Base-by-base conservation (phyloP, 2,113 vertebrate genomes). In the Microcebus murinus region DNA sequence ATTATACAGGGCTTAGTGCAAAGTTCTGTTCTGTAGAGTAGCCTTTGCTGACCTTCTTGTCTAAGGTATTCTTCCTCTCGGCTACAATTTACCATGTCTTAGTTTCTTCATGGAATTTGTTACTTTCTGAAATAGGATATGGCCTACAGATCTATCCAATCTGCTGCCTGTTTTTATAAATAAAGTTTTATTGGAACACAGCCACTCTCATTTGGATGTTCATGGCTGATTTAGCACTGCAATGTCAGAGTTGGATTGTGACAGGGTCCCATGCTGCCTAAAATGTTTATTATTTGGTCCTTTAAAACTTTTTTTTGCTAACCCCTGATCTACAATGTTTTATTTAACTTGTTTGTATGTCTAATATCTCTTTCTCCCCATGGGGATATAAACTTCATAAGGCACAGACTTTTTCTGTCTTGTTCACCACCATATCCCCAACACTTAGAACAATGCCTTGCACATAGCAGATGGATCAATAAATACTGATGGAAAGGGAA, bases 151-250 rank as follows among this genome's bases (percentile, higher is more conserved):
- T 18, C 61, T 77, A 18, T 39, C 15, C 77, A 9, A 77, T 8
- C 36, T 50, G 45, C 61, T 65, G 8, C 12, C 36, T 65, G 14
- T 71, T 79, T 59, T 84, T n/a, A 63, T 74, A 65, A 87, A 87
- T 94, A 74, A 84, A 85, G 57, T 73, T 90, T 94, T 59, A 93
- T 23, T 91, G 63, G 20, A 42, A 90, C 34, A 15, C 18, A 57
- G 55, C 48, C 74, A 61, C 18, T 27, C 57, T 45, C 21, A 48
- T 65, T 48, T 59, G 36, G 45, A 17, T 45, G 55, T 29, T 52
- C 71, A 5, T 34, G 12, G 68, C 81, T 77, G 45, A 91, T 52
- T 23, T 39, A 36, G 6, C 36, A 45, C 27, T 8, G 68, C 20
- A n/a, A 18, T 12, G 36, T 6, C 31, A 61, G 25, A 50, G 31